Conservation (phyloP, 2,797 vertebrate genomes). For the Valencia hispanica region DNA sequence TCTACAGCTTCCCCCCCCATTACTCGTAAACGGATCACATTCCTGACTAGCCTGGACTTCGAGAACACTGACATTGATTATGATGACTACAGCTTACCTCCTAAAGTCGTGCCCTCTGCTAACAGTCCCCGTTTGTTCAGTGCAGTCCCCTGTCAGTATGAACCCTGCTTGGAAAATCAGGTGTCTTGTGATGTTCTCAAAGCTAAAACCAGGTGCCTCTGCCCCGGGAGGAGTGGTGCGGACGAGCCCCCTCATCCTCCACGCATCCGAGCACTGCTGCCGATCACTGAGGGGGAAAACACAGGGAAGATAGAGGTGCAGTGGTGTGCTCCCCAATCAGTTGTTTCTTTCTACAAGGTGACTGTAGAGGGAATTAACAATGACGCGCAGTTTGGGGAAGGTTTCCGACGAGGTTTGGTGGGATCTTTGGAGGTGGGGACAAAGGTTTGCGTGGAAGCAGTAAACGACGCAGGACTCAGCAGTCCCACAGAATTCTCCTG, state of each 20-base stretch:
- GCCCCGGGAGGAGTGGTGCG: slow-evolving; percentile 79
- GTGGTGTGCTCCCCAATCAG: slow-evolving; percentile 88
- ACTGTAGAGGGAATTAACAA: slow-evolving; percentile 28
- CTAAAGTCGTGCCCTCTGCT: neutral
- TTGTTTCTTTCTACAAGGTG: slow-evolving; percentile 79
- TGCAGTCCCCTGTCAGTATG: slow-evolving; percentile 66
- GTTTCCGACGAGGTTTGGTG: slow-evolving; percentile 61
- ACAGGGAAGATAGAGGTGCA: slow-evolving; percentile 65
- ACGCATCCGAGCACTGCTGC: slow-evolving; percentile 61
- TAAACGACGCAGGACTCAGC: slow-evolving; percentile 81
- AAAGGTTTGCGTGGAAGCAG: slow-evolving; percentile 82
- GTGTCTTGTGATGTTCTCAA: slow-evolving; percentile 73
- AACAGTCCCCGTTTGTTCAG: neutral
- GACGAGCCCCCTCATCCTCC: slow-evolving; percentile 71
- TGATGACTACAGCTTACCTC: neutral
- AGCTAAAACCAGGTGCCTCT: slow-evolving; percentile 60
- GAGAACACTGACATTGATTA: slow-evolving; percentile 19
- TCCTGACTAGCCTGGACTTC: neutral
- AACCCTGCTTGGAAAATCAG: slow-evolving; percentile 82
- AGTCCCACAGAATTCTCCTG: slow-evolving; percentile 68
- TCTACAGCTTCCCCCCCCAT: slow-evolving; percentile 44
- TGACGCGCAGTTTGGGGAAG: slow-evolving; percentile 42
- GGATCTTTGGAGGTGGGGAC: slow-evolving; percentile 67
- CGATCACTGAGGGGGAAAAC: slow-evolving; percentile 39
- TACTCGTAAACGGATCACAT: slow-evolving; percentile 50